These are phyloP conservation scores for Mimumesa dahlbomi DNA, from an alignment of 2,888 invertebrate genomes.

Conservation along the genomic window DNA sequence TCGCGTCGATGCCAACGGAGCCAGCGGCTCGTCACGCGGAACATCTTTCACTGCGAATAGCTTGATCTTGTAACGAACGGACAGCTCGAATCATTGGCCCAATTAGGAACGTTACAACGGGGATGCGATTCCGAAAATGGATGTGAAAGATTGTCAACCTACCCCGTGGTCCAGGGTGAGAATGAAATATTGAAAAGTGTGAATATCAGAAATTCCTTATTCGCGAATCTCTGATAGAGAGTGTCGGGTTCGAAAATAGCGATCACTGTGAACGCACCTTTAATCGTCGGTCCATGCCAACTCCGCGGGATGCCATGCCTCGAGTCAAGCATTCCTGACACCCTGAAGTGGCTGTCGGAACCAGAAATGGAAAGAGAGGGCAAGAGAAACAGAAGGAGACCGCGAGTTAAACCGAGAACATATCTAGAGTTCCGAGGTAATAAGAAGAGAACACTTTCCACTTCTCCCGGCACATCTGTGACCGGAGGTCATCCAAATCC, in stretches of 20 bases:
- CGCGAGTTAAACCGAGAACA: constrained; percentile 50
- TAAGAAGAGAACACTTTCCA: constrained; percentile 39
- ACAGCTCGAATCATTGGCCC: too few relatives aligned
- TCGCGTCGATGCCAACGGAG: constrained; percentile 16
- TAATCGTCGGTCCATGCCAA: constrained; percentile 62
- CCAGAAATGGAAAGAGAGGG: constrained; percentile 65
- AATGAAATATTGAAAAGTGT: neutral
- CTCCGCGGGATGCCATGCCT: constrained; percentile 67
- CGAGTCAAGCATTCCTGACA: constrained; percentile 69
- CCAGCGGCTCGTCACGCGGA: neutral
- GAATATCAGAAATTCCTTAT: too few relatives aligned
- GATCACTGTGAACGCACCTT: constrained; percentile 61
- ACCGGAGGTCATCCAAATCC: constrained; percentile 36
- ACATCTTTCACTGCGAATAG: too few relatives aligned
- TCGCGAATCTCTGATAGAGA: too few relatives aligned
- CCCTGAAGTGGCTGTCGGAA: constrained; percentile 70
- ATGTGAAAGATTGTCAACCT: neutral
- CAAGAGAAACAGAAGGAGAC: constrained; percentile 35
- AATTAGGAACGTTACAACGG: too few relatives aligned
- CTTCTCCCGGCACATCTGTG: constrained; percentile 6
- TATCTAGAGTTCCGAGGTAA: constrained; percentile 56
- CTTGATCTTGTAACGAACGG: too few relatives aligned
- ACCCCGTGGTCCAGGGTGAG: too few relatives aligned
- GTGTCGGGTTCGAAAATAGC: constrained; percentile 28
- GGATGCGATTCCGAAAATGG: too few relatives aligned